Base-by-base conservation (phyloP, 2,113 vertebrate genomes). In the Microcebus tavaratra region DNA sequence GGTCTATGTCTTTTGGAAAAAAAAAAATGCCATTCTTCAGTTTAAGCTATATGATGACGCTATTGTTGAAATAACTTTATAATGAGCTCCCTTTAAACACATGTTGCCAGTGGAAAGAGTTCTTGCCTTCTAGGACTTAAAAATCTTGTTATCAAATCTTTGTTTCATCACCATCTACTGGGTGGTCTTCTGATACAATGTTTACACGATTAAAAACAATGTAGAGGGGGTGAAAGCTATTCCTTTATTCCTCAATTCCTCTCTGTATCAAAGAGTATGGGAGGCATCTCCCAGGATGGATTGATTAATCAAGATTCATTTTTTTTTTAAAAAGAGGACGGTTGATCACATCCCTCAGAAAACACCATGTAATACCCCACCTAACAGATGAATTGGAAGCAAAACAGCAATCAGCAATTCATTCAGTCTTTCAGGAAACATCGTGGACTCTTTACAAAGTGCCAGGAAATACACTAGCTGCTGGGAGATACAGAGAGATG, bases 1-100 rank as follows among this genome's bases (percentile, higher is more conserved):
- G 36, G 75, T 70, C 59, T 72, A 61, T 45, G 15, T 63, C 42
- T 92, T 55, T 94, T 63, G 92, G 72, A 20, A 48, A 88, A 76
- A 25, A 55, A 88, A 42, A 31, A 90, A 29, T 78, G 23, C 55
- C 90, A 8, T 94, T 55, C 53, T 82, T 82, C 36, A 76, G 48
- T 57, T 76, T 29, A 88, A 87, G 65, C 78, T 73, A 29, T n/a
- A 73, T 23, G 25, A 29, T 81, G 21, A 65, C n/a, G 18, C 75
- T 76, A 6, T 84, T 95, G 34, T 61, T 73, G 61, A 95, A 85
- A 45, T 68, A 85, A 78, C 34, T 88, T 94, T 70, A 85, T 76
- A 61, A 27, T 18, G 63, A 61, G 18, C n/a, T 61, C 8, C 42
- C 8, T 78, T 94, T 61, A 80, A 83, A 92, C n/a, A 88, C 25